These are phyloP conservation scores for Achroia grisella DNA, from an alignment of 1,140 invertebrate genomes.

Conservation along the genomic window DNA sequence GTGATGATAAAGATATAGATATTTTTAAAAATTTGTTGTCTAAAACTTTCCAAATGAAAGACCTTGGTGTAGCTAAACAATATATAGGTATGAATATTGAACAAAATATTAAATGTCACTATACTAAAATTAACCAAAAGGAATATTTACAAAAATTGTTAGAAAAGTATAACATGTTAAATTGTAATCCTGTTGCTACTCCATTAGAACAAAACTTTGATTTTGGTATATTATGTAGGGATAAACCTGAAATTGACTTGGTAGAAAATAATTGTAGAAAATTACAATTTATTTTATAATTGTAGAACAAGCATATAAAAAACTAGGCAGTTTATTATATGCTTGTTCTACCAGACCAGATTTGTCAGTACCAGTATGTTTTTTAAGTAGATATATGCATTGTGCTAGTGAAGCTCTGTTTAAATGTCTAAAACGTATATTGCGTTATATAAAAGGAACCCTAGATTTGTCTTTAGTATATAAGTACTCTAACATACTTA, in stretches of 20 bases:
- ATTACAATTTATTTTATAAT: no score
- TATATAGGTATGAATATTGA: conserved; percentile 40
- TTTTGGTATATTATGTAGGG: conserved; percentile 8
- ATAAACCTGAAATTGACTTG: conserved; percentile 12
- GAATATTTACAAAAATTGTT: conserved; percentile 38
- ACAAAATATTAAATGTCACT: conserved; percentile 19
- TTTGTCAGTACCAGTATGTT: conserved; percentile 16
- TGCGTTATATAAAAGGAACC: conserved; percentile 24
- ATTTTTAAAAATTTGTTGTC: conserved; percentile 24
- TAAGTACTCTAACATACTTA: conserved; percentile 21
- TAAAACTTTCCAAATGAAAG: conserved; percentile 38
- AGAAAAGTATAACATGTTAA: conserved; percentile 31
- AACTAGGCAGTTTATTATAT: conserved; percentile 26
- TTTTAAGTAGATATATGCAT: conserved; percentile 25
- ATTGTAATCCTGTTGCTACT: conserved; percentile 27
- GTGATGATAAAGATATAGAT: conserved; percentile 11
- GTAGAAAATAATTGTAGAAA: conserved; percentile 22
- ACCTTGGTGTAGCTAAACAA: conserved; percentile 19
- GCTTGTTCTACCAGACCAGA: conserved; percentile 24
- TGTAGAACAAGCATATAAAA: no score
- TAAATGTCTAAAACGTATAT: conserved; percentile 22
- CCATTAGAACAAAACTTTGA: conserved; percentile 35
- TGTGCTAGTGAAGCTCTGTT: conserved; percentile 17
- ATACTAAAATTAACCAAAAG: conserved; percentile 24
- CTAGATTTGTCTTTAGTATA: conserved; percentile 17